Evolutionary conservation across 2,888 invertebrate genomes (phyloP), one percentile per base, ranked within the genome.

Genomic region (Protonemura montana): DNA sequence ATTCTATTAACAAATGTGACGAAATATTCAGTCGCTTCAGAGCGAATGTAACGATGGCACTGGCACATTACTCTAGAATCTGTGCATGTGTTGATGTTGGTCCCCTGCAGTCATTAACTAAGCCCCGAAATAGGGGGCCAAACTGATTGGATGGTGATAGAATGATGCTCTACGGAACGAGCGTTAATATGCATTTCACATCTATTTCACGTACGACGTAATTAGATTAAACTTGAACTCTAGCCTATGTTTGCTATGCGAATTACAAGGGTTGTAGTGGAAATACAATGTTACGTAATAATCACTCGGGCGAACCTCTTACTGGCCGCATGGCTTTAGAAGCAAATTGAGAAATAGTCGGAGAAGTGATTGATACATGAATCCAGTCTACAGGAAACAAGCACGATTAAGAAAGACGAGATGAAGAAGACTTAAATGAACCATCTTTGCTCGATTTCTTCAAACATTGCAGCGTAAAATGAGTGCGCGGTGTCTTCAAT

Each of bases 141-240:
- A 59, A 59, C 78, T 78, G 78, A 78, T 78, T 78, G 78, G 78
- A 78, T 78, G 78, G 3, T 78, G 78, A 78, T 78, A 78, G 28
- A 78, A 59, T n/a, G 78, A 7, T 78, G 59, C 59, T 59, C 16
- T 59, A 59, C 59, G 21, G 59, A 59, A 59, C 59, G 59, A 21
- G 83, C 84, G 86, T 84, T 86, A 84, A 86, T 86, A 78, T 84
- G 86, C 86, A 30, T 76, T 77, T 78, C 30, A 28, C 84, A 84
- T 86, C 84, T 78, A 78, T 78, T 78, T 78, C 78, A 59, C 59
- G 78, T 28, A 78, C 28, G 78, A 27, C 29, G 83, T 86, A 86
- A 86, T 77, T 86, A 78, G 86, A 86, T 86, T 78, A 86, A 59
- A 78, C 42, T 84, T 84, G 86, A 78, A 78, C 78, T 78, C 28